These are phyloP conservation scores for Anseranas semipalmata DNA, from an alignment of 2,113 vertebrate species.

Conservation along the genomic window DNA sequence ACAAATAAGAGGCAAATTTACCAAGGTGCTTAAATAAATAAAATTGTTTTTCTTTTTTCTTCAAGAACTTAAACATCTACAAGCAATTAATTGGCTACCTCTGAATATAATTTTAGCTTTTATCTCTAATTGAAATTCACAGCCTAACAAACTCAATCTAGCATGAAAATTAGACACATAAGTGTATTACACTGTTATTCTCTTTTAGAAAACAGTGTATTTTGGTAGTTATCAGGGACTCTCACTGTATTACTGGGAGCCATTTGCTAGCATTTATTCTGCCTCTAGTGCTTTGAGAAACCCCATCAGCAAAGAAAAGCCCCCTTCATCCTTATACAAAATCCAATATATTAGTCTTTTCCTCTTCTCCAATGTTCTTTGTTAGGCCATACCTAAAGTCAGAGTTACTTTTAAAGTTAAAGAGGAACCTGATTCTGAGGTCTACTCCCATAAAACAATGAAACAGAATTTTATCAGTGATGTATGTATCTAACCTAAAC, in stretches of 20 bases:
- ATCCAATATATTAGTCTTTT: neutral
- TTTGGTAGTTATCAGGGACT: neutral
- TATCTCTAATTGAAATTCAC: neutral
- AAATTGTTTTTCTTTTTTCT: neutral
- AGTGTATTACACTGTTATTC: neutral
- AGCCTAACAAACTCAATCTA: neutral
- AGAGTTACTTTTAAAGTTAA: neutral
- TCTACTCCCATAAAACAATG: neutral
- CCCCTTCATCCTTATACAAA: neutral
- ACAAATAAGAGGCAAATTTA: neutral
- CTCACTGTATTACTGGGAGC: neutral
- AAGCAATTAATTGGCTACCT: neutral
- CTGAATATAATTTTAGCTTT: neutral
- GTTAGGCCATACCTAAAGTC: neutral
- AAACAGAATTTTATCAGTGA: neutral
- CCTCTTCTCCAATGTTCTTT: neutral
- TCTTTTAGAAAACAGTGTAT: neutral
- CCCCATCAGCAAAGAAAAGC: neutral
- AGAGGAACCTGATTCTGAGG: neutral
- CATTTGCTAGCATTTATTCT: neutral
- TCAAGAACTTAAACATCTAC: neutral
- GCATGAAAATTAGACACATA: neutral
- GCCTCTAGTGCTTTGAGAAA: neutral
- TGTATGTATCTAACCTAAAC: neutral
- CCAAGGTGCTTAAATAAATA: neutral